Base-by-base conservation (phyloP, 2,888 invertebrate genomes). In the Sipha maydis region DNA sequence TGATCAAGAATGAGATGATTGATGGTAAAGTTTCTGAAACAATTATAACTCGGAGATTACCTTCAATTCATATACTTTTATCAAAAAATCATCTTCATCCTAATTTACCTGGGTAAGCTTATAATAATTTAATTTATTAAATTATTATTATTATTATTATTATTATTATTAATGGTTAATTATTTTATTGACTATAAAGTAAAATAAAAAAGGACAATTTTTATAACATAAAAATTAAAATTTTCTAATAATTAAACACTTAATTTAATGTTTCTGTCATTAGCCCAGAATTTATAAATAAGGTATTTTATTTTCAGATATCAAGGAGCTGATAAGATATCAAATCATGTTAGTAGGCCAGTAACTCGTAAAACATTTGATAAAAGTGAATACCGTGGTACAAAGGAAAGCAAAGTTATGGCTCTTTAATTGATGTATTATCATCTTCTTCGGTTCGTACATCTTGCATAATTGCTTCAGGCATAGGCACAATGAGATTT, bases 401-500 rank as follows among this genome's bases (percentile, higher is more conserved):
- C 88, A 5, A 88, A 88, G 48, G 82, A 82, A 41, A 82, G 48
- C n/a, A 48, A 82, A 75, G 2, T 88, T 34, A 88, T 71, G 88
- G 75, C 41, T 88, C 88, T 75, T 67, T 88, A 67, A 82, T 75
- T 31, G 82, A 82, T 41, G 86, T 82, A 41, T 61, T 31, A n/a
- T 80, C 80, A 75, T 88, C 88, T 9, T 88, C 88, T 82, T 88
- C 88, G 7, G 88, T 76, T 41, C 67, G 75, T 54, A 80, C 48
- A 82, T 82, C 88, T 88, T 88, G 88, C 88, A 88, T 88, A 48
- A 88, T 82, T 61, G 88, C 96, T 92, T 96, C 97, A 92, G 97
- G 94, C 92, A 99, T 99, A 89, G 99, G 99, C 90, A 99, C 97
- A 92, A 99, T 99, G 90, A 99, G 94, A 93, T 98, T 99, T 93